Conservation (phyloP, 2,113 vertebrate species). For the Strix uralensis region DNA sequence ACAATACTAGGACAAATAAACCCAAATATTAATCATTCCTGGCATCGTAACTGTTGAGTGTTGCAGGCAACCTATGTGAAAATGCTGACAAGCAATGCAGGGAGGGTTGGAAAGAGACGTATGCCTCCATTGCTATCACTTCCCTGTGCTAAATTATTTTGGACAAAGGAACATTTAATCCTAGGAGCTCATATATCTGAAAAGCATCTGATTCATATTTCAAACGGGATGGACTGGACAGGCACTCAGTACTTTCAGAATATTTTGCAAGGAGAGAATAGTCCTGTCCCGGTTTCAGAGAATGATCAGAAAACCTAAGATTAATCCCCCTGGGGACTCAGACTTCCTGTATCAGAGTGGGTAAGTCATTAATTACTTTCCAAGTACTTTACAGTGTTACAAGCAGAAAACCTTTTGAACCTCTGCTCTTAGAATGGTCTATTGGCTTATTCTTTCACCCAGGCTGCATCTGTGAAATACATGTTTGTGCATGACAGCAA, state of each 20-base stretch:
- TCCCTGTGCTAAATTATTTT: not conserved
- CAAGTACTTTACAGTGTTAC: not conserved
- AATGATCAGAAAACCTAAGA: not conserved
- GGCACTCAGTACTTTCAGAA: not conserved
- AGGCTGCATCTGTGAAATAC: not conserved
- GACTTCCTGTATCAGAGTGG: not conserved
- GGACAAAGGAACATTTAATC: not conserved
- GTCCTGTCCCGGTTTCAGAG: not conserved
- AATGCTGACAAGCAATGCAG: not conserved
- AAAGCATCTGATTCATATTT: not conserved
- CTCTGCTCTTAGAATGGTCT: not conserved
- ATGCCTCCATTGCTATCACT: not conserved
- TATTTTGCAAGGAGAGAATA: not conserved
- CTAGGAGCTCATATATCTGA: not conserved
- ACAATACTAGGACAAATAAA: not conserved
- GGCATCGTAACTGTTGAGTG: not conserved
- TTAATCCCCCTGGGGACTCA: not conserved
- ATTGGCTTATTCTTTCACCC: accelerated
- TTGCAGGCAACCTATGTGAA: not conserved
- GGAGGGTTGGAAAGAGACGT: not conserved
- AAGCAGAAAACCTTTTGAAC: not conserved
- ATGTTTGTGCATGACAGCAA: not conserved
- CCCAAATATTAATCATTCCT: not conserved
- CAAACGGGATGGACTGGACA: not conserved
- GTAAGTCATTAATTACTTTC: not conserved